phyloP scores from a whole-genome alignment of 2,888 invertebrate species.

The Catonia carolina region DNA sequence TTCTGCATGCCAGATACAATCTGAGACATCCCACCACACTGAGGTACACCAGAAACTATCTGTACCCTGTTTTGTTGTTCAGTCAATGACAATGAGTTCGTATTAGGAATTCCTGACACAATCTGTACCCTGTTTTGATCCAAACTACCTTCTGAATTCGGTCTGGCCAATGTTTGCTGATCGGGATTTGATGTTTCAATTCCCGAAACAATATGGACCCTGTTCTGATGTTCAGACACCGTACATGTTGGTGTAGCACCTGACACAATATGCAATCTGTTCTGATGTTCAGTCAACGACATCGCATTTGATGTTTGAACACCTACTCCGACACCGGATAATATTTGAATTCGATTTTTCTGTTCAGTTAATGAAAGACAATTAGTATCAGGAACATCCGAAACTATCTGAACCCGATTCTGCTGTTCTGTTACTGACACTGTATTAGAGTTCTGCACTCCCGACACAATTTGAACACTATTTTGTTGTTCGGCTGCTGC shows the following conservation, averaged over 20 bases:
- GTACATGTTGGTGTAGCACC: conserved; percentile 1
- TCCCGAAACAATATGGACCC: conserved; percentile 31
- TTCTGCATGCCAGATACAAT: conserved; percentile 30
- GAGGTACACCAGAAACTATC: conserved; percentile 30
- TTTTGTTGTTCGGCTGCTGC: conserved; percentile 30
- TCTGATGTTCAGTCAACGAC: conserved; percentile 27
- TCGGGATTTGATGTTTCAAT: background rate
- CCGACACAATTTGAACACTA: conserved; percentile 26
- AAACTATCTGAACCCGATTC: conserved; percentile 27
- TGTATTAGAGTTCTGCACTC: conserved; percentile 28
- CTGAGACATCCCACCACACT: conserved; percentile 26
- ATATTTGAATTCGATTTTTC: conserved; percentile 26
- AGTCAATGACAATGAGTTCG: conserved; percentile 27
- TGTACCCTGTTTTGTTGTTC: conserved; percentile 33
- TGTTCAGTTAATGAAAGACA: conserved; percentile 15
- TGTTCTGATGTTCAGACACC: conserved; percentile 32
- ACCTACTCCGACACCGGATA: conserved; percentile 16
- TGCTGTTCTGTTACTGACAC: conserved; percentile 26
- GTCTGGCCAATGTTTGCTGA: background rate
- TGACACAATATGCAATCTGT: conserved; percentile 28
- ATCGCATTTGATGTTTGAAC: conserved; percentile 24
- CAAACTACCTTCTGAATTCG: conserved; percentile 16
- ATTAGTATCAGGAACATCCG: conserved; percentile 22
- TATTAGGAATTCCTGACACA: conserved; percentile 29
- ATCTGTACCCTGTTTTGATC: conserved; percentile 32